Base-by-base conservation (phyloP, 2,113 vertebrate species). In the Hoplias malabaricus region DNA sequence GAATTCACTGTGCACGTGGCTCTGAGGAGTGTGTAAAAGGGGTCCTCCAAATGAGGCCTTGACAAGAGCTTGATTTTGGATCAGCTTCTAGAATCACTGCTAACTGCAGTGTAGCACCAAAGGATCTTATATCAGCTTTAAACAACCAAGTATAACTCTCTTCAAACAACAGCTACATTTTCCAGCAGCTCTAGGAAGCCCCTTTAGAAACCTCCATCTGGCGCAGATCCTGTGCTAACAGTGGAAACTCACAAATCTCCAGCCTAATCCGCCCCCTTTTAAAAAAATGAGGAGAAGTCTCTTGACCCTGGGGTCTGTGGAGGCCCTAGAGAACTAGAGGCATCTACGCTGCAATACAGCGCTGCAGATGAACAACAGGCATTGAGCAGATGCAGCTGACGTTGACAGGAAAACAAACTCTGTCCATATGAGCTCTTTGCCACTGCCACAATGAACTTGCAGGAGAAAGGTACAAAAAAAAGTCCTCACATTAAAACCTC, bases 311-410 rank as follows among this genome's bases (percentile, higher is more conserved):
- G 54, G 59, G 62, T n/a, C 76, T 79, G 33, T 5, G 31, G 40
- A 59, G 71, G 59, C 85, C 84, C 84, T 68, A 80, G 77, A 82
- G 84, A 87, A 84, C 79, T 79, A 68, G 74, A 86, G 71, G 78
- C 80, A 84, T 86, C 71, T 70, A n/a, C 61, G 72, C 19, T 77
- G 13, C 4, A 56, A 43, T 46, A 61, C 13, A 40, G 38, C 38
- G 16, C 50, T 46, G 43, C n/a, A 79, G n/a, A 57, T 57, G 65
- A 66, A 80, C 73, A 77, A 68, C 70, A n/a, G 56, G 69, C 27
- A 80, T 84, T 85, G 84, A 87, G 84, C 83, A 88, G n/a, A n/a
- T 84, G 75, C n/a, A 38, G 40, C 9, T 6, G 19, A 5, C 67
- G 82, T 81, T 42, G 16, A 84, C 83, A 82, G 81, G 36, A 40